A percentile compares a stretch with the other conserved stretches of the same genome.
Evolutionary conservation across 2,888 invertebrate species (phyloP).

Genomic region (Darwinula stevensoni): DNA sequence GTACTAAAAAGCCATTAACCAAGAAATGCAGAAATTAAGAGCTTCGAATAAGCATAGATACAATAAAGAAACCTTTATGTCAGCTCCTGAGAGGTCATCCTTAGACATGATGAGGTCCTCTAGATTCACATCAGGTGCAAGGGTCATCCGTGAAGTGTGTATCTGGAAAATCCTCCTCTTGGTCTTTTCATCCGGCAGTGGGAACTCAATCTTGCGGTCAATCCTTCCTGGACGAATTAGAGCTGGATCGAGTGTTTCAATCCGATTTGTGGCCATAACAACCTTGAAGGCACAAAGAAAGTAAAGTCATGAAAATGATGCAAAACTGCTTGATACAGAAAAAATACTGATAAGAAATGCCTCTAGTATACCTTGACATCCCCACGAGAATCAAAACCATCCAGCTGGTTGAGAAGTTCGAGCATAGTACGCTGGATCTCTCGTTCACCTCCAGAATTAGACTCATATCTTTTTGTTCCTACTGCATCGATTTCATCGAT

Average conservation of each 20-base stretch:
- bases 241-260: conserved; percentile 94
- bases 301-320: too few species aligned
- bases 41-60: too few species aligned
- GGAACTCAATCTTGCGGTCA: conserved; percentile 97
- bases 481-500: conserved; percentile 99
- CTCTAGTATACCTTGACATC: conserved; percentile 91
- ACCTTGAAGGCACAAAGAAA: conserved; percentile 24
- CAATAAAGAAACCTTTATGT: conserved; percentile 74
- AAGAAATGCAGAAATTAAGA: too few species aligned
- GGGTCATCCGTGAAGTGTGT: conserved; percentile 95
- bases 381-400: conserved; percentile 86
- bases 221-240: conserved; percentile 94
- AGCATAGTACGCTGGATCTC: conserved; percentile 99
- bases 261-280: conserved; percentile 90
- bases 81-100: conserved; percentile 93
- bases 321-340: too few species aligned
- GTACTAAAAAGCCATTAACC: too few species aligned
- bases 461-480: conserved; percentile 93
- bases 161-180: conserved; percentile 88
- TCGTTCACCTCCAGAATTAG: conserved; percentile 94
- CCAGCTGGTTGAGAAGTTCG: conserved; percentile 87
- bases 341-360: too few species aligned
- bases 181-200: conserved; percentile 94
- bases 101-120: conserved; percentile 96
- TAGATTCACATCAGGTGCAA: conserved; percentile 83